A percentile compares a stretch with the other conserved stretches of the same genome.
Conservation (phyloP, 2,888 invertebrate genomes). For the Syrista parreyssii region DNA sequence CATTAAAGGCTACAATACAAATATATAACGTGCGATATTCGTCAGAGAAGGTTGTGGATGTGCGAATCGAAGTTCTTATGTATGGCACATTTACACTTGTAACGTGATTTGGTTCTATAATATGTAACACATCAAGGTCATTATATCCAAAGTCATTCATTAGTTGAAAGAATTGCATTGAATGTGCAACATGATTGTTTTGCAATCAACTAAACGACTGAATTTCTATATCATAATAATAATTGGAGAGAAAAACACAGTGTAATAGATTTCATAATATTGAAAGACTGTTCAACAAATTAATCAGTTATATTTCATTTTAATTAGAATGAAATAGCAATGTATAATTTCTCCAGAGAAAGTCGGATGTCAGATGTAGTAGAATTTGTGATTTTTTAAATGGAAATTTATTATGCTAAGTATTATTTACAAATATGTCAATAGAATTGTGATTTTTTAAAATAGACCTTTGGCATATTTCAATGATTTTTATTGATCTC, state of each 20-base stretch:
- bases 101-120: background rate
- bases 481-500: background rate
- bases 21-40: conserved; percentile 61
- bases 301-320: background rate
- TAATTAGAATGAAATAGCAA: background rate
- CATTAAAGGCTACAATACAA: conserved; percentile 67
- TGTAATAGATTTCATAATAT: background rate
- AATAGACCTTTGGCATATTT: background rate
- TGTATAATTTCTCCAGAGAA: background rate
- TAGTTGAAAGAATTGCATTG: background rate
- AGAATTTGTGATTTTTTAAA: background rate
- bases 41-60: background rate
- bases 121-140: background rate
- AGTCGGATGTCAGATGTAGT: background rate
- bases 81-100: background rate
- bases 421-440: background rate
- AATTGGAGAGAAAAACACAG: background rate
- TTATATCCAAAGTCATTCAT: background rate
- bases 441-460: background rate
- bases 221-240: background rate
- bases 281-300: background rate
- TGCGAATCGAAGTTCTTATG: background rate
- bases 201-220: background rate
- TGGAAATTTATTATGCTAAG: background rate
- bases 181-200: background rate